Conservation (phyloP, 2,113 vertebrate genomes). For the Apaloderma vittatum region DNA sequence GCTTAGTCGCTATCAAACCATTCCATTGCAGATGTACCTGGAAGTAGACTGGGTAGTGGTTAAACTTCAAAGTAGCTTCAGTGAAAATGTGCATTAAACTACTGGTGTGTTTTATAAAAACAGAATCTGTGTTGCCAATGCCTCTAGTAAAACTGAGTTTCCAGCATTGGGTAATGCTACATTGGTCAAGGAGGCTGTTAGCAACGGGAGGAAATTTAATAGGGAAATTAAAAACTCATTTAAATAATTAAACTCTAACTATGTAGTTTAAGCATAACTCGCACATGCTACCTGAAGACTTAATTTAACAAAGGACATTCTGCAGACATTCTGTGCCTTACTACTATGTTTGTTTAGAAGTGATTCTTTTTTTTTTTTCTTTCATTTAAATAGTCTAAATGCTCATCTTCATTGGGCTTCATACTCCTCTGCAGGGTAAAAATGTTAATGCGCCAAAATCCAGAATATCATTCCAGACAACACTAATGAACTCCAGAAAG, state of each 20-base stretch:
- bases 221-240: slow-evolving; percentile 11
- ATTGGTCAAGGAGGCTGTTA: background rate
- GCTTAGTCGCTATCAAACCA: background rate
- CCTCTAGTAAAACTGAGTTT: background rate
- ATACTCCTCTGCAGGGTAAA: background rate
- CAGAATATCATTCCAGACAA: background rate
- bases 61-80: background rate
- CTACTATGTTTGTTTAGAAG: background rate
- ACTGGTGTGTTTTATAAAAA: background rate
- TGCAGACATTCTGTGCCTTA: background rate
- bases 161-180: background rate
- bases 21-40: background rate
- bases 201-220: background rate
- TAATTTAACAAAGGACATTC: background rate
- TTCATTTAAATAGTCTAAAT: background rate
- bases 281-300: background rate
- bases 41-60: background rate
- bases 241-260: background rate
- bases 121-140: background rate
- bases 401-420: slow-evolving; percentile 28
- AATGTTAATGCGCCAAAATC: background rate
- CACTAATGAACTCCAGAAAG: background rate
- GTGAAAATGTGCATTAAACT: background rate
- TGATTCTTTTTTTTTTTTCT: background rate
- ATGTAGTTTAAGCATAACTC: background rate